Percentiles rank a stretch among this genome's conserved stretches.
phyloP scores from a whole-genome alignment of 1,140 invertebrate species.

The Drosophila auraria region DNA sequence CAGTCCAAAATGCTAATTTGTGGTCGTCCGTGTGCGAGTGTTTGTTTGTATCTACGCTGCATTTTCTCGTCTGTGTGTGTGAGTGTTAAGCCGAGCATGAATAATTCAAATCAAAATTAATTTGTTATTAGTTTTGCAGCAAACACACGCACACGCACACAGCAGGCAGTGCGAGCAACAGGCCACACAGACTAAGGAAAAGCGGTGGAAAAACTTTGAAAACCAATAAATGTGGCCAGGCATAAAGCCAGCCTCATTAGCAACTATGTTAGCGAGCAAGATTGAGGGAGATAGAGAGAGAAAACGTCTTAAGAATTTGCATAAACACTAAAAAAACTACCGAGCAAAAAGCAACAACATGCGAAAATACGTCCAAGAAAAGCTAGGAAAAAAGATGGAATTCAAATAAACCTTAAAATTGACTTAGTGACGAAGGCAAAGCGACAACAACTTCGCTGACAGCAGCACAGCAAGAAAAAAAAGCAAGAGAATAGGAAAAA shows the following conservation, averaged over 20 bases:
- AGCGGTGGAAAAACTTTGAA: slow-evolving; percentile 13
- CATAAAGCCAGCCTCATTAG: slow-evolving; percentile 72
- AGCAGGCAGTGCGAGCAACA: slow-evolving; percentile 26
- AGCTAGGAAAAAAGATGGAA: slow-evolving; percentile 66
- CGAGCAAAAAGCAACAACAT: slow-evolving; percentile 26
- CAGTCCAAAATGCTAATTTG: slow-evolving; percentile 58
- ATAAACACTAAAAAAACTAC: slow-evolving; percentile 72
- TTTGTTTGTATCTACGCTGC: slow-evolving; percentile 13
- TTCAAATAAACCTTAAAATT: slow-evolving; percentile 82
- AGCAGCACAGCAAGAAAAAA: slow-evolving; percentile 30
- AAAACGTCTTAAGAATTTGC: slow-evolving; percentile 53
- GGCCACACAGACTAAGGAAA: slow-evolving; percentile 19
- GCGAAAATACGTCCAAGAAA: slow-evolving; percentile 41
- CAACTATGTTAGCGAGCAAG: slow-evolving; percentile 23
- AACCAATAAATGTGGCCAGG: slow-evolving; percentile 57
- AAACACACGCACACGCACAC: slow-evolving; percentile 27
- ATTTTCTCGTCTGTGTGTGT: slow-evolving; percentile 11
- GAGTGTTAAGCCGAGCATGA: slow-evolving; percentile 59
- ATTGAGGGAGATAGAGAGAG: background rate
- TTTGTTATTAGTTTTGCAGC: slow-evolving; percentile 75
- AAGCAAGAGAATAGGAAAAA: slow-evolving; percentile 54
- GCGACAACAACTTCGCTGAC: slow-evolving; percentile 32
- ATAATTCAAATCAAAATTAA: slow-evolving; percentile 79
- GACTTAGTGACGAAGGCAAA: slow-evolving; percentile 60
- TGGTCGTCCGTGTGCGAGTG: slow-evolving; percentile 17